Evolutionary conservation across 2,888 invertebrate species (phyloP).

Genomic region (Fragum sueziense): DNA sequence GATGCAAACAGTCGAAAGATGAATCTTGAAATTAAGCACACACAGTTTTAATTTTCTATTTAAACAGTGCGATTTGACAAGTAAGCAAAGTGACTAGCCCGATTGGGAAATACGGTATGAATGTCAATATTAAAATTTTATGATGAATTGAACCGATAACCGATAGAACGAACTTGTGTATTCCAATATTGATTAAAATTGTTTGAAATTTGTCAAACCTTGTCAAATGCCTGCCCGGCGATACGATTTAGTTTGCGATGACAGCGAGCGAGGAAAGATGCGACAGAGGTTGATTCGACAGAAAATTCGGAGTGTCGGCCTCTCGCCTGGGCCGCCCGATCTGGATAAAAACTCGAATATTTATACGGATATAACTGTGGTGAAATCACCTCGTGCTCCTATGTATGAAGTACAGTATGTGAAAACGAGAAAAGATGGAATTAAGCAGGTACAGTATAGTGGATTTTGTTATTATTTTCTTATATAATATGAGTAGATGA

Average conservation of each 20-base stretch:
- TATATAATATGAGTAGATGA: too few species aligned
- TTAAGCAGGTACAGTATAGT: constrained; percentile 38
- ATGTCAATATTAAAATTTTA: constrained; percentile 18
- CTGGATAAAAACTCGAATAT: constrained; percentile 1
- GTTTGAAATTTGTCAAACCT: constrained; percentile 2
- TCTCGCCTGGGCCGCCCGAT: constrained; percentile 26
- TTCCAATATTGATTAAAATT: constrained; percentile 5
- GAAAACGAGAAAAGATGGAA: constrained; percentile 44
- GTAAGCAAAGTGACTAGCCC: too few species aligned
- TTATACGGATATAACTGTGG: constrained; percentile 45
- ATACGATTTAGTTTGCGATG: constrained; percentile 47
- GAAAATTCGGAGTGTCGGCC: constrained; percentile 33
- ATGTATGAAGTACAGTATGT: constrained; percentile 55
- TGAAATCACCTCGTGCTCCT: constrained; percentile 53
- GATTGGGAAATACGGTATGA: not conserved
- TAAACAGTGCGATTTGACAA: too few species aligned
- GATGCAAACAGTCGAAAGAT: too few species aligned
- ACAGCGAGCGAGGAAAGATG: constrained; percentile 15
- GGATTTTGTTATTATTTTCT: not conserved
- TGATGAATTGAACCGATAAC: constrained; percentile 3
- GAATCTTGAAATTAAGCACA: too few species aligned
- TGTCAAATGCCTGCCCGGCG: constrained; percentile 35
- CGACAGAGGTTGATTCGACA: constrained; percentile 26
- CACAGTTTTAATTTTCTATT: too few species aligned
- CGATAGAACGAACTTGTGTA: not conserved